Percentiles rank a stretch among this genome's conserved stretches.
Evolutionary conservation across 1,140 invertebrate species (phyloP).

Genomic region (Caerostris extrusa): DNA sequence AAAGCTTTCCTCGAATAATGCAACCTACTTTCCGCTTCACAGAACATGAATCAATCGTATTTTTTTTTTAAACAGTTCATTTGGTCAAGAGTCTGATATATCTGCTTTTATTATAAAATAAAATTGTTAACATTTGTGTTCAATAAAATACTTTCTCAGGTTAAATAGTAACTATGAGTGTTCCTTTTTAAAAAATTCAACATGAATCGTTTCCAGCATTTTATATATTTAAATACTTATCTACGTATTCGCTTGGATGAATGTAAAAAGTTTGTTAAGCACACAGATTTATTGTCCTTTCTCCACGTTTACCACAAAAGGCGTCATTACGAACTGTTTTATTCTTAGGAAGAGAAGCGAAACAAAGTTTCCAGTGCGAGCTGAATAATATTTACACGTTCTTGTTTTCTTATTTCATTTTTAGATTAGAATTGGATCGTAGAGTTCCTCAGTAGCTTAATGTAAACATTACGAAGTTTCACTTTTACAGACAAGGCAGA

Average conservation of each 20-base stretch:
- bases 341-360: background rate
- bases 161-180: background rate
- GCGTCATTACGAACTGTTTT: background rate
- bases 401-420: too few species aligned
- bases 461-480: too few species aligned
- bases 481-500: too few species aligned
- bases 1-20: too few species aligned
- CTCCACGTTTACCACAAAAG: background rate
- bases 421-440: too few species aligned
- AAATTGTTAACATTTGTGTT: too few species aligned
- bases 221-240: background rate
- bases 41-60: background rate
- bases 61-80: background rate
- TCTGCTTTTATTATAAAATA: too few species aligned
- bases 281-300: constrained; percentile 14
- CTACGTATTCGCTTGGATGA: background rate
- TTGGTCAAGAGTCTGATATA: background rate
- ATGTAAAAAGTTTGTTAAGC: background rate
- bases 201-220: background rate
- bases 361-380: too few species aligned
- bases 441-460: too few species aligned
- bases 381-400: too few species aligned
- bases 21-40: background rate
- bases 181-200: background rate
- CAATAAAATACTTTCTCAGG: background rate